Base-by-base conservation (phyloP, 2,888 invertebrate species). In the Alloscopus bannaensis region DNA sequence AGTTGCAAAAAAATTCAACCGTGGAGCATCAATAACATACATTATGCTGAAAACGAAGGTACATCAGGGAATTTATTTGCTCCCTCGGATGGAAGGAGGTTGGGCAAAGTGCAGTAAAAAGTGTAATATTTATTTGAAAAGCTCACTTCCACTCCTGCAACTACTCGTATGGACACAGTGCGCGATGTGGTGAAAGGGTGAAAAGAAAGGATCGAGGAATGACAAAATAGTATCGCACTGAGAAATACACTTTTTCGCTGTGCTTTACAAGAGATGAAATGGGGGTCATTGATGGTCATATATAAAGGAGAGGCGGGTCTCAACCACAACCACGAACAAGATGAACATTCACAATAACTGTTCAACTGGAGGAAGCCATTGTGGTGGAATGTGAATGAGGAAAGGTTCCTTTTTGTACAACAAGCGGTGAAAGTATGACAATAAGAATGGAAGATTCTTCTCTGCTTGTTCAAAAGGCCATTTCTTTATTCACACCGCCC, bases 301-400 rank as follows among this genome's bases (percentile, higher is more conserved):
- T 36, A 60, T 60, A 40, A 60, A 57, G 22, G 60, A 24, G 6
- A 60, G 60, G 60, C 60, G 60, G 60, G 24, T 40, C 60, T 13
- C 22, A 16, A 40, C 36, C 60, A 60, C 36, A 36, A 40, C 22
- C 40, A 20, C 36, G 60, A 60, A 60, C 60, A 60, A 60, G 60
- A 40, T 60, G 60, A 60, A 60, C 60, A 60, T 57, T 57, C 60
- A 16, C 40, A 20, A 60, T 60, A 60, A 60, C 59, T 59, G 59
- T 59, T 3, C 59, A 8, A 60, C 36, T 13, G 40, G 24, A 6
- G 40, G 13, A 20, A 24, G 29, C 26, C 22, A 60, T 60, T 22
- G 31, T 29, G 29, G 60, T 20, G 8, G 18, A 64, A 64, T 64
- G 42, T 45, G 64, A 45, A 26, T 45, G 60, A 20, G 28, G 28